Conservation (phyloP, 2,113 vertebrate species). For the Pelvicachromis taeniatus region DNA sequence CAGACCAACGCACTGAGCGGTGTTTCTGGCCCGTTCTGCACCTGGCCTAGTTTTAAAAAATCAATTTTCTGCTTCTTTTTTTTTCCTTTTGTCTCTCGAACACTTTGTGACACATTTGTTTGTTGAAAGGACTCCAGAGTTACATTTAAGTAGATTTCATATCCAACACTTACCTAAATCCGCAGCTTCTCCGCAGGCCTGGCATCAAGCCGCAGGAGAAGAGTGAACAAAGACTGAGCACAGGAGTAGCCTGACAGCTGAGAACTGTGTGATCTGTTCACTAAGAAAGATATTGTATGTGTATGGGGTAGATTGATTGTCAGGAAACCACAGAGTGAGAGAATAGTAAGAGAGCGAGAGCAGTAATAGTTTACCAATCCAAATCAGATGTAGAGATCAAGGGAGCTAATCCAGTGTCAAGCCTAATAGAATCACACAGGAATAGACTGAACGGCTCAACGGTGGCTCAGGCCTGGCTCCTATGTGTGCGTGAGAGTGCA, state of each 20-base stretch:
- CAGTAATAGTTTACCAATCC: conserved; percentile 29
- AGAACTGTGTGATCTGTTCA: neutral
- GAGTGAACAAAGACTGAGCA: neutral
- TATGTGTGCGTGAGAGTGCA: neutral
- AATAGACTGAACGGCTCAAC: conserved; percentile 50
- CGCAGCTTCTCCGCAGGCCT: neutral
- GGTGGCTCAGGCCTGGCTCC: conserved; percentile 37
- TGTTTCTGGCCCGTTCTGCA: neutral
- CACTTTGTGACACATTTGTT: neutral
- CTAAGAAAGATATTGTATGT: neutral
- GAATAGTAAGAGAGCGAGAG: neutral
- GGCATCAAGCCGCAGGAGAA: neutral
- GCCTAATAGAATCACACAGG: conserved; percentile 63
- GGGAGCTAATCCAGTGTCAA: conserved; percentile 54
- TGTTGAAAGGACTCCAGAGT: neutral
- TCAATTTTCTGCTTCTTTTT: neutral
- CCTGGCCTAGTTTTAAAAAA: neutral
- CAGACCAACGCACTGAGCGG: neutral
- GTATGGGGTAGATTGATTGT: neutral
- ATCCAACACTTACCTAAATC: neutral
- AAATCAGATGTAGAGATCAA: conserved; percentile 51
- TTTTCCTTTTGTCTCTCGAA: neutral
- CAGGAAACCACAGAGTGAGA: neutral
- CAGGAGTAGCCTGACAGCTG: neutral
- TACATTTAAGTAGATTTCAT: neutral